Base-by-base conservation (phyloP, 2,113 vertebrate species). In the Psophia crepitans region DNA sequence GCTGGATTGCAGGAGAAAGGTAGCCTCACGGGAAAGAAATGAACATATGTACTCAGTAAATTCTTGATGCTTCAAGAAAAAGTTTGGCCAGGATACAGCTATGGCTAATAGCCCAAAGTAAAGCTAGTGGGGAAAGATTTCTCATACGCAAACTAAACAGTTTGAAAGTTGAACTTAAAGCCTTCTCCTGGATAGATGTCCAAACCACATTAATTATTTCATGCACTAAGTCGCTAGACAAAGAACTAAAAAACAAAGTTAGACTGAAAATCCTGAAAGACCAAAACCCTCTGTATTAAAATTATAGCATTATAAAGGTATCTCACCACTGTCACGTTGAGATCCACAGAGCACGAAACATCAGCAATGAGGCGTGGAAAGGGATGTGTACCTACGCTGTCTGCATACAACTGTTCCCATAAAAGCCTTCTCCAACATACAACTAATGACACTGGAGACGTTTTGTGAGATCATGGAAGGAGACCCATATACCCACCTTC, bases 41-140 rank as follows among this genome's bases (percentile, higher is more conserved):
- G 68, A 97, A 97, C 97, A 95, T 91, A 91, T 87, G 87, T 75
- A 89, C 82, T 97, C 75, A 91, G 96, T 96, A 97, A 96, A 97
- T 98, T 97, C 94, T 95, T 97, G 93, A 92, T 94, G 86, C 66
- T 89, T 94, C 90, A 8, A 90, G 97, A 96, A 97, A 93, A 93
- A 65, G 46, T 82, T 96, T 97, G 98, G 95, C 96, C 71, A 80
- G 57, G 77, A 87, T 93, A 96, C 90, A 98, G 66, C 93, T 88
- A 90, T 94, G 92, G 89, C 87, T 86, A 95, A 92, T 93, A 92
- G 87, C 84, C 66, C 92, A 95, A 96, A 96, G 81, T 65, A 61
- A 87, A 70, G 53, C 65, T 60, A 86, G 84, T 56, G 66, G 87
- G 71, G 83, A 93, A 92, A 90, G 87, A 32, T 1, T 58, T 89